Evolutionary conservation across 2,888 invertebrate genomes (phyloP), one percentile per base, ranked within the genome.

Genomic region (Spicauda simplicius): DNA sequence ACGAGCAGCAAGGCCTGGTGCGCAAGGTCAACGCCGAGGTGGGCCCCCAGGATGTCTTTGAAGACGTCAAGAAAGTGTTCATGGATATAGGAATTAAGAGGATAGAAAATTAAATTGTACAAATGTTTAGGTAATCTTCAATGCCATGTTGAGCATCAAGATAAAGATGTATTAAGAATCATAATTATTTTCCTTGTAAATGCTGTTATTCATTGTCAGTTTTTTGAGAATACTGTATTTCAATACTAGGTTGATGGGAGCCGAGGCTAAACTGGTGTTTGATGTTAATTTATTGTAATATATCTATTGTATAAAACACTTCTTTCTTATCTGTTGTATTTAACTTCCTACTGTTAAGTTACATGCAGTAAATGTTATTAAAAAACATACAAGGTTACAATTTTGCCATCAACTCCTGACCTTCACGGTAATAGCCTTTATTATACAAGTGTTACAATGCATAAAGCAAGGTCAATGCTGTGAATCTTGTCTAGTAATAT

Each of bases 11-110:
- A 67, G 95, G 95, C 58, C 90, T 97, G 54, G 97, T 99, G 3
- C 94, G 94, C 72, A 95, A 94, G 80, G 94, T 99, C 71, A 95
- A 97, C 85, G 97, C 97, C 12, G 95, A 95, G 73, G 93, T 93
- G 57, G 80, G 93, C 52, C 94, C 96, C 0, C 94, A 96, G 0
- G 87, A 95, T 74, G 98, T 98, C 0, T 95, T 95, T 75, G 79
- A 90, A 45, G 89, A 93, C 68, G 95, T 96, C 0, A 91, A 94
- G 75, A 80, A 89, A 37, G 86, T 91, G 52, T 94, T 96, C 69
- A 72, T 82, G n/a, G 78, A 80, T 33, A 80, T 89, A 70, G 93
- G 91, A 48, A 60, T 86, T 62, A 69, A 81, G 60, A 80, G 79
- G 62, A 78, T 85, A 85, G 76, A 70, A 48, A 80, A 84, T 77